A percentile compares a stretch with the other conserved stretches of the same genome.
phyloP scores from a whole-genome alignment of 2,113 vertebrate genomes.

The Axis porcinus region DNA sequence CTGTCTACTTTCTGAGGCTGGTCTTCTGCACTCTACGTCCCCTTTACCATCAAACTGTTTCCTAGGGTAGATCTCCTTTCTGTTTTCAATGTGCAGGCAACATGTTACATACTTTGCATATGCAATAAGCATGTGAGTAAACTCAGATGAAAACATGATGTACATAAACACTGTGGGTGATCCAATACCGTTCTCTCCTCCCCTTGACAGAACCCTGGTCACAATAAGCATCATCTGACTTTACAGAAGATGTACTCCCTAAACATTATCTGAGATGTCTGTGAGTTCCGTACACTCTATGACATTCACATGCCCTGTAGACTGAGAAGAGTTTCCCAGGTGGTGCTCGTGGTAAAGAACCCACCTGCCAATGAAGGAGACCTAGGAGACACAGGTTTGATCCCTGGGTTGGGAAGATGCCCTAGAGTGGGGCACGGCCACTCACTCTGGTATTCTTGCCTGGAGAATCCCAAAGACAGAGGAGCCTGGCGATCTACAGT shows the following conservation, averaged over 20 bases:
- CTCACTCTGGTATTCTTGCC: background rate
- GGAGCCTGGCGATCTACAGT: background rate
- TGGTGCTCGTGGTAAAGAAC: background rate
- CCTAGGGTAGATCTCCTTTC: background rate
- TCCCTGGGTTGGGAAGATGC: background rate
- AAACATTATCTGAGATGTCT: background rate
- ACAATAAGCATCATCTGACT: background rate
- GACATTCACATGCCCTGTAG: background rate
- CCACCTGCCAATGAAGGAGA: background rate
- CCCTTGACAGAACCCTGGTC: background rate
- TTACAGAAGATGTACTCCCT: accelerated
- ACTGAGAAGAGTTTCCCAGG: background rate
- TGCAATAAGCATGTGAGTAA: background rate
- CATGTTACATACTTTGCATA: background rate
- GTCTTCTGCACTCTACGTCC: accelerated
- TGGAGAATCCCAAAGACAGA: background rate
- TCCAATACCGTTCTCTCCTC: background rate
- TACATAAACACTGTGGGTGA: background rate
- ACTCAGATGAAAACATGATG: background rate
- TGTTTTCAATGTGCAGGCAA: background rate
- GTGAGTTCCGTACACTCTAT: accelerated
- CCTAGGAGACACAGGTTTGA: background rate
- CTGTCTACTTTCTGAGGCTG: background rate
- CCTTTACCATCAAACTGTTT: background rate
- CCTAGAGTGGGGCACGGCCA: background rate